Evolutionary conservation across 2,113 vertebrate species (phyloP).

Genomic region (Martes martes): DNA sequence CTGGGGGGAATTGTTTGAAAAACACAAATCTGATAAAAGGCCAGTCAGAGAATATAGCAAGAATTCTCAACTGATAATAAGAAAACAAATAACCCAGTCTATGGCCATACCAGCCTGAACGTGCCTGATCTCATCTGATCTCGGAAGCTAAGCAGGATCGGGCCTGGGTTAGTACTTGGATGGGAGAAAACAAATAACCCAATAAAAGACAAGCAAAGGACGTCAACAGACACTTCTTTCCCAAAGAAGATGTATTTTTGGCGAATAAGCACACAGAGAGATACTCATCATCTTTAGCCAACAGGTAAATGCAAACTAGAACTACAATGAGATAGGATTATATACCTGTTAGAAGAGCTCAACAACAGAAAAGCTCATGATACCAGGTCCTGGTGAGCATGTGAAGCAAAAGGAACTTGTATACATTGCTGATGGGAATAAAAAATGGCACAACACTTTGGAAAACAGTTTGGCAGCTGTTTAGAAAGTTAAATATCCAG

Average conservation of each 20-base stretch:
- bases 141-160: not conserved
- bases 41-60: not conserved
- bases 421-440: not conserved
- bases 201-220: not conserved
- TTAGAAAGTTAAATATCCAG: not conserved
- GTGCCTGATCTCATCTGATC: not conserved
- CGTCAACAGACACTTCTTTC: not conserved
- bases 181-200: not conserved
- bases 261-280: not conserved
- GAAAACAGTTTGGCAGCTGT: not conserved
- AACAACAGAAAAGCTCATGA: not conserved
- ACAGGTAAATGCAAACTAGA: not conserved
- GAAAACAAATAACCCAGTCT: not conserved
- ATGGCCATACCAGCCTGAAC: not conserved
- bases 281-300: not conserved
- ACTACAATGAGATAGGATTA: not conserved
- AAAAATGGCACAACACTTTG: not conserved
- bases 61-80: not conserved
- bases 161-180: not conserved
- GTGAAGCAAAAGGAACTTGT: not conserved
- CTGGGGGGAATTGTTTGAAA: not conserved
- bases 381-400: not conserved
- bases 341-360: not conserved
- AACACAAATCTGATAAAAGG: not conserved
- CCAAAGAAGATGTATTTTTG: not conserved